These are phyloP conservation scores for Sialia sialis DNA, from an alignment of 2,113 vertebrate species.

Conservation along the genomic window DNA sequence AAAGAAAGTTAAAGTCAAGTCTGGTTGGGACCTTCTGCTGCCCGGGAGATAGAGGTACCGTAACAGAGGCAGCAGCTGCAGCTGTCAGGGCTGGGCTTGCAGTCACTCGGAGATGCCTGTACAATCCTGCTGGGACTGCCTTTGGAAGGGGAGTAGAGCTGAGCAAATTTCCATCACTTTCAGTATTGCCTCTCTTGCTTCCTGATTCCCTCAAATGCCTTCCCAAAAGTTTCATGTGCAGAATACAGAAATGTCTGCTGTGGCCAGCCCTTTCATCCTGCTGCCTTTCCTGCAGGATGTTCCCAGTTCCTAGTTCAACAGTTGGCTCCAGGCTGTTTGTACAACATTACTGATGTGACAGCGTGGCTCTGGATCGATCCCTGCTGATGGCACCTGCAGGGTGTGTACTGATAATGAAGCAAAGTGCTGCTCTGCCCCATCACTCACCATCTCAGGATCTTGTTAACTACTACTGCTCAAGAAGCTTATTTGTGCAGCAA, in stretches of 20 bases:
- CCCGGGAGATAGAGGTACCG: background rate
- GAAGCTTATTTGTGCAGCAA: background rate
- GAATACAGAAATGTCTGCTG: background rate
- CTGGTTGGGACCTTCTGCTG: background rate
- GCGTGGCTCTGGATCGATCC: fast-evolving
- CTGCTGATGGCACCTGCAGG: background rate
- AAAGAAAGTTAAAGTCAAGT: background rate
- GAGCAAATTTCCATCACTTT: background rate
- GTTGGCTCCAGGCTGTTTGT: background rate
- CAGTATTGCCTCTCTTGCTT: background rate
- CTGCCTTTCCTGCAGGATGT: background rate
- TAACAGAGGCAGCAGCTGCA: background rate
- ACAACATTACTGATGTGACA: background rate
- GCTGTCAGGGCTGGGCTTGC: background rate
- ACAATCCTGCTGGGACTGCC: background rate
- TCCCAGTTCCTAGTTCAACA: background rate
- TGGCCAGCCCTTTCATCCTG: background rate
- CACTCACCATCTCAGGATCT: background rate
- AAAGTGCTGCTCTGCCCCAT: background rate
- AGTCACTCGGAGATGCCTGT: background rate
- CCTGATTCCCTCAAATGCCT: background rate
- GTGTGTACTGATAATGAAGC: background rate
- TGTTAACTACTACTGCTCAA: background rate
- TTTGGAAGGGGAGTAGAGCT: background rate
- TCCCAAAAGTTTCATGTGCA: background rate